Conservation (phyloP, 2,888 invertebrate species). For the Pterostichus madidus region DNA sequence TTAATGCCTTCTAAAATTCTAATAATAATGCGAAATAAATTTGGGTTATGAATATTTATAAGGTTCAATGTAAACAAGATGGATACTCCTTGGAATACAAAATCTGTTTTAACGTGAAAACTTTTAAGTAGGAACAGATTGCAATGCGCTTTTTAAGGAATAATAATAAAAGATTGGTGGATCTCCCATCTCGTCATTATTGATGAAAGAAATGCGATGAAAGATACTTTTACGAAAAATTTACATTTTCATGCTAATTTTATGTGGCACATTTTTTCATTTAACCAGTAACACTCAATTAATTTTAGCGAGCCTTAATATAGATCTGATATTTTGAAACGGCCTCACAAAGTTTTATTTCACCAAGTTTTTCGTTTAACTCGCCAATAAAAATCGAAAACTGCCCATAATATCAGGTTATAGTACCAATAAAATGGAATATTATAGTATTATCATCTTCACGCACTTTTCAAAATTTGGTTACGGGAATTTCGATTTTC, state of each 20-base stretch:
- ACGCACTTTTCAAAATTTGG: conserved; percentile 21
- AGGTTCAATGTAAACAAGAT: conserved; percentile 55
- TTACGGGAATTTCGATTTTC: conserved; percentile 8
- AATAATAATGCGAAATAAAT: conserved; percentile 49
- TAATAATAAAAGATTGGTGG: conserved; percentile 50
- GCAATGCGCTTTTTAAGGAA: conserved; percentile 47
- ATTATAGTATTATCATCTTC: conserved; percentile 12
- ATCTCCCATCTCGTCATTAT: not conserved
- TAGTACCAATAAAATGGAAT: conserved; percentile 17
- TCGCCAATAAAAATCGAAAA: conserved; percentile 17
- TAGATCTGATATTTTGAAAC: conserved; percentile 36
- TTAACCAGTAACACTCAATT: conserved; percentile 20
- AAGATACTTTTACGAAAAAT: conserved; percentile 5
- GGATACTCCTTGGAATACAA: conserved; percentile 59
- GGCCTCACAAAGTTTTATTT: conserved; percentile 13
- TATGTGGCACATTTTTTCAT: conserved; percentile 32
- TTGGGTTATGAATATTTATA: conserved; percentile 55
- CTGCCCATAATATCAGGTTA: conserved; percentile 36
- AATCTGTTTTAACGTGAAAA: conserved; percentile 57
- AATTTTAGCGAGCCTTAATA: not conserved
- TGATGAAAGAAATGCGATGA: conserved; percentile 29
- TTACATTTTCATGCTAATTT: conserved; percentile 44
- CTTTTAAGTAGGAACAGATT: conserved; percentile 50
- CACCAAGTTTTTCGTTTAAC: conserved; percentile 12
- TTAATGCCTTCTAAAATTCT: conserved; percentile 31